phyloP scores from a whole-genome alignment of 2,888 invertebrate genomes.

The Lycaena phlaeas region DNA sequence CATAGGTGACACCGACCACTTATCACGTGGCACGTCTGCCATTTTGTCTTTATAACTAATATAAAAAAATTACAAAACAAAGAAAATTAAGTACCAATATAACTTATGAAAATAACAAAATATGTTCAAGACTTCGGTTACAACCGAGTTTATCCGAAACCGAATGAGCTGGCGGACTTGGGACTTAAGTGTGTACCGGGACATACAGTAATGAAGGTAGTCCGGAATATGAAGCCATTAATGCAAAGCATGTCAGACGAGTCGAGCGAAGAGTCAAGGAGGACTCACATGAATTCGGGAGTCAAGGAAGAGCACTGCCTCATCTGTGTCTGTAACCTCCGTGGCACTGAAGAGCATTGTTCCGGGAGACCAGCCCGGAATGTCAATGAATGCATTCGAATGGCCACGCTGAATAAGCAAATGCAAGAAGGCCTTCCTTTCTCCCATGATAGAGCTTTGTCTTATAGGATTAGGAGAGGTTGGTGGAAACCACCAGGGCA shows the following conservation, averaged over 20 bases:
- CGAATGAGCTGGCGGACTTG: constrained; percentile 18
- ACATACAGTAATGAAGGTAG: constrained; percentile 36
- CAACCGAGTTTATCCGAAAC: constrained; percentile 29
- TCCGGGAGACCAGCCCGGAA: constrained; percentile 41
- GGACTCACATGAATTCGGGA: constrained; percentile 34
- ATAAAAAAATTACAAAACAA: too few species aligned
- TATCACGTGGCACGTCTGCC: too few species aligned
- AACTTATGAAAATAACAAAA: not conserved
- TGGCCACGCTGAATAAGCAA: constrained; percentile 25
- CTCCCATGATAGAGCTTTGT: constrained; percentile 32
- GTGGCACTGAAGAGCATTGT: constrained; percentile 46
- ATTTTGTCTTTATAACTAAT: too few species aligned
- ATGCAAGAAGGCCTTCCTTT: constrained; percentile 29
- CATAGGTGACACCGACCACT: too few species aligned
- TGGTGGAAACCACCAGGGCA: constrained; percentile 14
- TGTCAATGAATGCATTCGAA: constrained; percentile 47
- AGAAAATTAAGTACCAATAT: too few species aligned
- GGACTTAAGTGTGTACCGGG: constrained; percentile 46
- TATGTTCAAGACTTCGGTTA: constrained; percentile 41
- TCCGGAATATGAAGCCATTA: not conserved
- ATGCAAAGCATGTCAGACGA: not conserved
- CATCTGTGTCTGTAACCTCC: constrained; percentile 46
- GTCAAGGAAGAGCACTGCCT: constrained; percentile 36
- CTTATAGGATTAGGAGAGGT: constrained; percentile 46
- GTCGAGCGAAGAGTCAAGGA: constrained; percentile 15